Percentiles rank a stretch among this genome's conserved stretches.
phyloP scores from a whole-genome alignment of 2,888 invertebrate genomes.

The Drosophila meridiana region DNA sequence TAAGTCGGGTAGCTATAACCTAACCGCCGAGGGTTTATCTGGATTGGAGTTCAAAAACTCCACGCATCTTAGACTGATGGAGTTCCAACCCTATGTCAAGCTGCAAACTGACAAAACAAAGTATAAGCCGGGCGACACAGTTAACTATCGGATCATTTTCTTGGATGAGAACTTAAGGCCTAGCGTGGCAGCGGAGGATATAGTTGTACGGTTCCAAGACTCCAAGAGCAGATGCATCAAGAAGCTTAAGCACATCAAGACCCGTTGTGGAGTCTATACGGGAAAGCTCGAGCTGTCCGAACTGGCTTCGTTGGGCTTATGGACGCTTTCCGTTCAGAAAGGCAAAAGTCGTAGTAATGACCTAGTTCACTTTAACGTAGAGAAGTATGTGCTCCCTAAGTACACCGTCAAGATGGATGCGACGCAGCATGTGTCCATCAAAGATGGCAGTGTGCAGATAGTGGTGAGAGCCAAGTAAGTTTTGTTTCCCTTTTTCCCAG shows the following conservation, averaged over 20 bases:
- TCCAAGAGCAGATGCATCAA: slow-evolving; percentile 92
- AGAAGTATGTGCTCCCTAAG: slow-evolving; percentile 96
- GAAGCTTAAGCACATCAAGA: slow-evolving; percentile 89
- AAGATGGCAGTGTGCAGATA: slow-evolving; percentile 92
- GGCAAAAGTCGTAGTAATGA: slow-evolving; percentile 41
- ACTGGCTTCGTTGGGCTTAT: slow-evolving; percentile 93
- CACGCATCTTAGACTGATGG: slow-evolving; percentile 89
- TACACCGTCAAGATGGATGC: slow-evolving; percentile 94
- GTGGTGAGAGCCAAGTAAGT: slow-evolving; percentile 86
- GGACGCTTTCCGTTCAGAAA: slow-evolving; percentile 87
- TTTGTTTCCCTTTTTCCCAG: background rate
- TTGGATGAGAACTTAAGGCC: slow-evolving; percentile 91
- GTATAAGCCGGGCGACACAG: slow-evolving; percentile 93
- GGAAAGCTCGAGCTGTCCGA: slow-evolving; percentile 91
- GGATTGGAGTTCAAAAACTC: slow-evolving; percentile 91
- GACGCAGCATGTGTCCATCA: slow-evolving; percentile 92
- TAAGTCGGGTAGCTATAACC: slow-evolving; percentile 88
- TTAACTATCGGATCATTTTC: slow-evolving; percentile 88
- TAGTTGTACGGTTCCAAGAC: slow-evolving; percentile 90
- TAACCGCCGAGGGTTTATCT: slow-evolving; percentile 90
- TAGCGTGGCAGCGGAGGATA: slow-evolving; percentile 87
- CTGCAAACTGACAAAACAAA: slow-evolving; percentile 96
- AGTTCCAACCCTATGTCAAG: slow-evolving; percentile 86
- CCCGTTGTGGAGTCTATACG: slow-evolving; percentile 87
- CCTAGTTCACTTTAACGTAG: slow-evolving; percentile 87